These are phyloP conservation scores for Amblyopsis hoosieri DNA, from an alignment of 2,797 vertebrate genomes.

Conservation along the genomic window DNA sequence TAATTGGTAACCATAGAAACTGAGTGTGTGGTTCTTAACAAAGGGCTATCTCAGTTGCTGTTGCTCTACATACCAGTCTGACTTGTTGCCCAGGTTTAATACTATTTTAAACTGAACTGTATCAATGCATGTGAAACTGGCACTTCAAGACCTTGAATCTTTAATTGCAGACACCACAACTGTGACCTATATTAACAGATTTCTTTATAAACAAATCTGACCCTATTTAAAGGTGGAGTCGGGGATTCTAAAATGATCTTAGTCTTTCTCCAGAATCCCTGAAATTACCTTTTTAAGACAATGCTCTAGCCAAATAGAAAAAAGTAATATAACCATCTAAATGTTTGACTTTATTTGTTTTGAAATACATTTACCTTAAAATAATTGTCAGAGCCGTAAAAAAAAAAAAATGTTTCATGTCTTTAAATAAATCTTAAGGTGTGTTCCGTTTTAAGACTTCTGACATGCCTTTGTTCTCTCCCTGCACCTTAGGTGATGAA, in stretches of 20 bases:
- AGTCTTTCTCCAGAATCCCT: no score
- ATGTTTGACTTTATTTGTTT: not conserved
- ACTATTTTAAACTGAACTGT: constrained; percentile 37
- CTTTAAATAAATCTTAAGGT: constrained; percentile 13
- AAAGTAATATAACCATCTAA: not conserved
- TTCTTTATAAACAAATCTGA: not conserved
- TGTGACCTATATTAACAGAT: constrained; percentile 15
- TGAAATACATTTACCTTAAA: not conserved
- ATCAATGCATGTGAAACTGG: constrained; percentile 13
- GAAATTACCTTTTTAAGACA: not conserved
- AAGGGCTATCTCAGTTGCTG: constrained; percentile 46
- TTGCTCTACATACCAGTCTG: constrained; percentile 40
- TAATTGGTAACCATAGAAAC: constrained; percentile 72
- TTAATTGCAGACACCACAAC: constrained; percentile 8
- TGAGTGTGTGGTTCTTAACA: constrained; percentile 52
- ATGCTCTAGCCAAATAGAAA: not conserved
- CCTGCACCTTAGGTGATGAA: constrained; percentile 73
- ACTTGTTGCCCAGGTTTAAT: constrained; percentile 74
- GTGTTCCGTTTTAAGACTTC: constrained; percentile 19
- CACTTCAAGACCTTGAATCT: constrained; percentile 8
- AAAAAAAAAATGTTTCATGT: no score
- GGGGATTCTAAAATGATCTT: no score
- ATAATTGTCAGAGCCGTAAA: not conserved
- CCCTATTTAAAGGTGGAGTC: no score
- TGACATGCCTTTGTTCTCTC: constrained; percentile 7